Evolutionary conservation across 2,113 vertebrate species (phyloP).

Genomic region (Vulpes lagopus): DNA sequence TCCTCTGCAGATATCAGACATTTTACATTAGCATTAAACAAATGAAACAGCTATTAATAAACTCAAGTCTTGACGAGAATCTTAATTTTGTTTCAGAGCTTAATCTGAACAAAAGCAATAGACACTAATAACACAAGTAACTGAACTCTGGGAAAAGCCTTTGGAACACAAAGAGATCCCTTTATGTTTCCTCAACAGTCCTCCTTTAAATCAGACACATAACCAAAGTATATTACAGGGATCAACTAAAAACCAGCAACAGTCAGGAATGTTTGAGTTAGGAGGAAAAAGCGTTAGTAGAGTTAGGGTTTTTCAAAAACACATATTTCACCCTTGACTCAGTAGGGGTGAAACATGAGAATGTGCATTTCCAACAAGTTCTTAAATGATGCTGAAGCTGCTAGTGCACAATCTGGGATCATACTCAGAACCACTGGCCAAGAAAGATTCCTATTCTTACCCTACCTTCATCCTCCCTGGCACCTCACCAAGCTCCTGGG

Average conservation of each 20-base stretch:
- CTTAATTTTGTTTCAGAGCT: conserved; percentile 31
- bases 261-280: neutral
- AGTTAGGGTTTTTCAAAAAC: neutral
- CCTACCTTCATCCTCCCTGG: neutral
- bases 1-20: conserved; percentile 59
- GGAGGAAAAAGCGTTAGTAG: neutral
- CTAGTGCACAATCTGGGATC: neutral
- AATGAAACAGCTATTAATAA: conserved; percentile 9
- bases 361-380: neutral
- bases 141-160: conserved; percentile 57
- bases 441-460: neutral
- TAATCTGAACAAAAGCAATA: conserved; percentile 43
- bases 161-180: conserved; percentile 46
- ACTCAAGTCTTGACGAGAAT: neutral
- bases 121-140: conserved; percentile 9
- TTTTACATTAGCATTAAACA: neutral
- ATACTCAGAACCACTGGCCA: neutral
- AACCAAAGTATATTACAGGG: neutral
- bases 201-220: neutral
- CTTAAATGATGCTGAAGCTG: neutral
- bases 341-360: neutral
- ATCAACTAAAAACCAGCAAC: neutral
- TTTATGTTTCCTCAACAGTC: conserved; percentile 4
- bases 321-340: neutral
- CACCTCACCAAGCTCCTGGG: neutral